A percentile compares a stretch with the other conserved stretches of the same genome.
Conservation (phyloP, 1,140 invertebrate genomes). For the Micrasema longulum region DNA sequence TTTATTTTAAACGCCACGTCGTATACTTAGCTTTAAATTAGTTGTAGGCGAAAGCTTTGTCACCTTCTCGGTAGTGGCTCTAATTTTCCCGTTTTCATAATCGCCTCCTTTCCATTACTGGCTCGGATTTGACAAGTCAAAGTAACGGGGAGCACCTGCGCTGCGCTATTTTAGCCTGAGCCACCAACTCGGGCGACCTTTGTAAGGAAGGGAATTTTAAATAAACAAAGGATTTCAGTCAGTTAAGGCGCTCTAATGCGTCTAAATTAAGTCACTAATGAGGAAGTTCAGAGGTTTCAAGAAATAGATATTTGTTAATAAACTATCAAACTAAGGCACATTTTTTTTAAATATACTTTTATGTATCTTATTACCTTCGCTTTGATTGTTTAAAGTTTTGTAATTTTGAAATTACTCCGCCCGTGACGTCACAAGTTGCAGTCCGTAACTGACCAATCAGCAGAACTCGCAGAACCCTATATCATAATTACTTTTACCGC, state of each 20-base stretch:
- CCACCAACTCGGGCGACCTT: slow-evolving; percentile 19
- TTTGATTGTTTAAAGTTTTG: no score
- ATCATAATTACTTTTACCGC: no score
- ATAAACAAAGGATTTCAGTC: slow-evolving; percentile 31
- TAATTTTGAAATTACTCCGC: no score
- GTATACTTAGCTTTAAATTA: slow-evolving; percentile 26
- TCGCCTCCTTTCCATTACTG: slow-evolving; percentile 23
- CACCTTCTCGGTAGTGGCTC: slow-evolving; percentile 24
- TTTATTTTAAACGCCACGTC: slow-evolving; percentile 24
- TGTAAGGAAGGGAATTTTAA: slow-evolving; percentile 37
- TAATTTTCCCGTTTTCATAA: slow-evolving; percentile 19
- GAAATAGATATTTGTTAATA: no score
- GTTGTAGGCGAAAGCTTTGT: slow-evolving; percentile 12
- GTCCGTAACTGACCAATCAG: no score
- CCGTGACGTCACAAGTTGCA: no score
- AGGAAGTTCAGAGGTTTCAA: no score
- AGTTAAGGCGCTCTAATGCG: slow-evolving; percentile 18
- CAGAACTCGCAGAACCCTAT: no score
- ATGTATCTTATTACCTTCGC: no score
- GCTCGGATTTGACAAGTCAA: slow-evolving; percentile 24
- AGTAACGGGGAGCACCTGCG: slow-evolving; percentile 40
- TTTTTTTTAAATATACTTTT: no score
- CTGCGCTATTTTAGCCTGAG: slow-evolving; percentile 21
- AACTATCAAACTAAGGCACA: no score
- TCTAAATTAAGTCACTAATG: slow-evolving; percentile 36